These are phyloP conservation scores for Hybos culiciformis DNA, from an alignment of 2,888 invertebrate species.

Conservation along the genomic window DNA sequence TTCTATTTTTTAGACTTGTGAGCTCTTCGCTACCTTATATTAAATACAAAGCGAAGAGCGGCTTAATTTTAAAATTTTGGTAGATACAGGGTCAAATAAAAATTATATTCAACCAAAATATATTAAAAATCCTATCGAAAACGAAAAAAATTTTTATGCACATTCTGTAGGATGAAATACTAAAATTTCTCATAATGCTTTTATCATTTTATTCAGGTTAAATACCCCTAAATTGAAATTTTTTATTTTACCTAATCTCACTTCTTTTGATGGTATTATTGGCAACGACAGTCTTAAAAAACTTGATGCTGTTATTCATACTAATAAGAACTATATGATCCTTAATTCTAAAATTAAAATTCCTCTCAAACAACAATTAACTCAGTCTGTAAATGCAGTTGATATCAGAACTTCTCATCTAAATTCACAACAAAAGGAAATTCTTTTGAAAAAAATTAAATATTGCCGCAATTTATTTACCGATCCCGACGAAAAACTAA, in stretches of 20 bases:
- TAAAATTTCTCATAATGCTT: background rate
- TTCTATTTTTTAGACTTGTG: slow-evolving; percentile 9
- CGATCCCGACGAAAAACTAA: slow-evolving; percentile 8
- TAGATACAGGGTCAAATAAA: slow-evolving; percentile 10
- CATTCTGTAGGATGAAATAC: background rate
- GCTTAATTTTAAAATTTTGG: slow-evolving; percentile 8
- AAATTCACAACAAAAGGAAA: slow-evolving; percentile 4
- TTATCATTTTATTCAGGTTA: background rate
- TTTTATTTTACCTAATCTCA: slow-evolving; percentile 5
- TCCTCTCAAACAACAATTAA: slow-evolving; percentile 4
- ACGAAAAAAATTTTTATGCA: background rate
- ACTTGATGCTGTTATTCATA: slow-evolving; percentile 3
- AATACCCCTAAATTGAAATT: slow-evolving; percentile 6
- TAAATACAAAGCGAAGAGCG: slow-evolving; percentile 4
- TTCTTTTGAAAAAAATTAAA: slow-evolving; percentile 1
- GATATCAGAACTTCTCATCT: slow-evolving; percentile 6
- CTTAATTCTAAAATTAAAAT: slow-evolving; percentile 1
- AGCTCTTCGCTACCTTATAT: slow-evolving; percentile 10
- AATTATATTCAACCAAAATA: slow-evolving; percentile 5
- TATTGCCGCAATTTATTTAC: slow-evolving; percentile 9
- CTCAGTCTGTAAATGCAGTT: slow-evolving; percentile 3
- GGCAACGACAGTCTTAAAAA: slow-evolving; percentile 8
- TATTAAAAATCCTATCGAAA: slow-evolving; percentile 4
- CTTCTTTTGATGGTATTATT: slow-evolving; percentile 6
- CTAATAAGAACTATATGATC: slow-evolving; percentile 4